Percentiles rank a stretch among this genome's conserved stretches.
Conservation (phyloP, 92 coral and sea anemone genomes). For the Ricordea florida region DNA sequence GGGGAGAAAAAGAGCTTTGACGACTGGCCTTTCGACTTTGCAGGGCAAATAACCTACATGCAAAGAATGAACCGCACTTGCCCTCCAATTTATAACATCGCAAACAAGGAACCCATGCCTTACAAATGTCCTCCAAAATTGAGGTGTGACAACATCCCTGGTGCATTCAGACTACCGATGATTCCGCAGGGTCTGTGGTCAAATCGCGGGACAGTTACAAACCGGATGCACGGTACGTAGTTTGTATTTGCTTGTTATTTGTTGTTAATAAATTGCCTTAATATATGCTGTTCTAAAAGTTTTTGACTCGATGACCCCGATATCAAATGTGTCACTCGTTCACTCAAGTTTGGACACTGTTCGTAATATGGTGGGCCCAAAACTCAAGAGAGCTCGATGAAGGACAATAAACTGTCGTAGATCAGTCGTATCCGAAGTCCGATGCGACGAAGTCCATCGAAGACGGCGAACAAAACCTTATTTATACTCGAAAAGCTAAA, state of each 20-base stretch:
- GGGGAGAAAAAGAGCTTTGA: not conserved
- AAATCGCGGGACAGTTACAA: not conserved
- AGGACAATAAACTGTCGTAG: too few species aligned
- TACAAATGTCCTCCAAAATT: conserved; percentile 1
- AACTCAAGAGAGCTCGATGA: too few species aligned
- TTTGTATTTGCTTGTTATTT: not conserved
- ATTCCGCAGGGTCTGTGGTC: not conserved
- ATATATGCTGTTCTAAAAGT: not conserved
- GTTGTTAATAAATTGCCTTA: not conserved
- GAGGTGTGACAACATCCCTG: conserved; percentile 5
- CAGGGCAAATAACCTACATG: not conserved
- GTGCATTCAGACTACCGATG: not conserved
- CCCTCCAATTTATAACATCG: not conserved
- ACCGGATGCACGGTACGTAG: not conserved
- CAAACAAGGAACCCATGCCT: not conserved
- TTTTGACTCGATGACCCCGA: not conserved
- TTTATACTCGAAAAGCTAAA: too few species aligned
- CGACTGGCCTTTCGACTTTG: not conserved
- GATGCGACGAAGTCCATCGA: too few species aligned
- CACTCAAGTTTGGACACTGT: too few species aligned
- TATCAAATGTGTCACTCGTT: not conserved
- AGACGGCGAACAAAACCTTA: too few species aligned
- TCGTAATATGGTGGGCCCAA: too few species aligned
- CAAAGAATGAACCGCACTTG: not conserved
- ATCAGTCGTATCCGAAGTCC: too few species aligned